These are phyloP conservation scores for Saccopteryx bilineata DNA, from an alignment of 2,113 vertebrate species.

Conservation along the genomic window DNA sequence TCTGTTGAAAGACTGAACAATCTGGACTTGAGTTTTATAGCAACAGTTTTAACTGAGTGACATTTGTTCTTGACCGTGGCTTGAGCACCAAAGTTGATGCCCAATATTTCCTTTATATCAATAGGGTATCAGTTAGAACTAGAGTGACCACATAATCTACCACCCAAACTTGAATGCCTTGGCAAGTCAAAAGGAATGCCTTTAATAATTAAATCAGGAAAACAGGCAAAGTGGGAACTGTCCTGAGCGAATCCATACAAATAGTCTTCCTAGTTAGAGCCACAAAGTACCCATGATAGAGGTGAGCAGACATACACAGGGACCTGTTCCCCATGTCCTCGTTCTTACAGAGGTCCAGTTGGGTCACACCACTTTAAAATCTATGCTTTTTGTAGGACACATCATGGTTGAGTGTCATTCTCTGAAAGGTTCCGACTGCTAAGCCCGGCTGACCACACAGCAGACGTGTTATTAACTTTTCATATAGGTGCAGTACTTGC, in stretches of 20 bases:
- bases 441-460: background rate
- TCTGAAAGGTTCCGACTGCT: background rate
- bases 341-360: background rate
- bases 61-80: background rate
- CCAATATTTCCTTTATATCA: background rate
- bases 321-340: background rate
- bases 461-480: constrained; percentile 30
- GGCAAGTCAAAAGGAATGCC: background rate
- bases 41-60: background rate
- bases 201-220: constrained; percentile 10
- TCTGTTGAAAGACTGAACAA: background rate
- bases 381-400: background rate
- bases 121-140: background rate
- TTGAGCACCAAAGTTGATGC: background rate
- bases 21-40: background rate
- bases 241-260: background rate
- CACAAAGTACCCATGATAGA: background rate
- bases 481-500: background rate
- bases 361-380: background rate
- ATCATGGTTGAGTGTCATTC: background rate
- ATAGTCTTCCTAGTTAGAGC: background rate
- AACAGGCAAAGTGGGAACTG: background rate
- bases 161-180: constrained; percentile 36
- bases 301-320: background rate
- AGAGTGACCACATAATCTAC: background rate